Evolutionary conservation across 1,140 invertebrate species (phyloP), one percentile per base, ranked within the genome.

Genomic region (Drosophila yakuba): DNA sequence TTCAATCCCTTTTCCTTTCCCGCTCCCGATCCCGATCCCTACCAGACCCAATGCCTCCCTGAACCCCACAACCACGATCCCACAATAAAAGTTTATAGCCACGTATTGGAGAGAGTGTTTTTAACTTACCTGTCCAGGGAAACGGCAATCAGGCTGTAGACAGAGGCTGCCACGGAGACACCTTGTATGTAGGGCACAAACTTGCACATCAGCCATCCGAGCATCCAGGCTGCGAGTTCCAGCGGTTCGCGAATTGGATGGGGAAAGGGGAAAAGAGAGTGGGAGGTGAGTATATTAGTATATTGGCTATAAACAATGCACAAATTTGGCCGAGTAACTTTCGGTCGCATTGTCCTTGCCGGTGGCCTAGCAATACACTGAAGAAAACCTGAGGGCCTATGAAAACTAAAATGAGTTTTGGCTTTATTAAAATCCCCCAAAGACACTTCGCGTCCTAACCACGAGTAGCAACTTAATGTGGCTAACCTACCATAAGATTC

Each of bases 161-260:
- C 97, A 1, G 98, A 99, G 17, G 97, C 97, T 48, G 97, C 97
- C 1, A 99, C 97, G 0, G 97, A 98, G 20, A 98, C 96, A 48
- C 97, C 97, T 93, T 98, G 97, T 74, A 99, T 95, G 92, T 98
- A 99, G 2, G 97, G 97, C 23, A 98, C 97, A 2, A 96, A 97
- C 93, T 98, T 98, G 93, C 97, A 98, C 96, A 98, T 97, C 93
- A 96, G 95, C 95, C 96, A 96, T 56, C 98, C 98, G 52, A 98
- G 95, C 74, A 97, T 95, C 97, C 97, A 99, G 63, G 97, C 97
- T 98, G 10, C 28, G 12, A 12, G 28, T 10, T 28, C 7, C 20
- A 39, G 23, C 15, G 15, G 14, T 48, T 25, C 23, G 74, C 54
- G n/a, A 5, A 20, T 20, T 20, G 20, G 20, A 20, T 2, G 20